Percentiles rank a stretch among this genome's conserved stretches.
These are phyloP conservation scores for Tupiocoris notatus DNA, from an alignment of 2,888 invertebrate genomes.

Conservation along the genomic window DNA sequence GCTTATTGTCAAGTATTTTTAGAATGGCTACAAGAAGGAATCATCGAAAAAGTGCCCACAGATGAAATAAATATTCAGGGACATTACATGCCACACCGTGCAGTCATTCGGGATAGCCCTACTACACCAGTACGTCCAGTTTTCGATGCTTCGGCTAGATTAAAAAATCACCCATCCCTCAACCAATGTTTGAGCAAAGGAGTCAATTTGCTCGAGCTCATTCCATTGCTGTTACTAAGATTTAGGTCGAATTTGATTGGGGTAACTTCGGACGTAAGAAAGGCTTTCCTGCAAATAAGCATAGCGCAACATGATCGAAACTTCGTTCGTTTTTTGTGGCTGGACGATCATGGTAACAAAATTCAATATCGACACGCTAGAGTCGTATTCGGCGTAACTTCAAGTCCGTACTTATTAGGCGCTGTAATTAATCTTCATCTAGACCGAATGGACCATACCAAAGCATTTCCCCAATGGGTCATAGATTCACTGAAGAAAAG, in stretches of 20 bases:
- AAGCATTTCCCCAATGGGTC: not conserved
- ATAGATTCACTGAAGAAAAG: not conserved
- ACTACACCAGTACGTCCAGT: conserved; percentile 4
- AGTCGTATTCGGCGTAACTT: conserved; percentile 42
- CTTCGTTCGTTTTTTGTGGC: conserved; percentile 50
- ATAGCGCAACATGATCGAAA: conserved; percentile 49
- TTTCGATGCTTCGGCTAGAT: conserved; percentile 35
- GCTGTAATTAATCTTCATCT: conserved; percentile 33
- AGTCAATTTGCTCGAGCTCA: conserved; percentile 46
- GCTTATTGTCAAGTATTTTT: not conserved
- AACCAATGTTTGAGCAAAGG: conserved; percentile 50
- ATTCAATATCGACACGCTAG: conserved; percentile 28
- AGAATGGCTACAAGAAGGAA: conserved; percentile 4
- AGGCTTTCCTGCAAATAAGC: conserved; percentile 52
- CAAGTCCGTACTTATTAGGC: conserved; percentile 42
- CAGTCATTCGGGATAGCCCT: conserved; percentile 31
- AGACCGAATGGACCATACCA: not conserved
- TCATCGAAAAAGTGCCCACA: not conserved
- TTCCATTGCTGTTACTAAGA: conserved; percentile 40
- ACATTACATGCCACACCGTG: conserved; percentile 45
- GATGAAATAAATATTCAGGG: not conserved
- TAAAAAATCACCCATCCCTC: conserved; percentile 38
- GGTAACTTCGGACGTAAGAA: conserved; percentile 49
- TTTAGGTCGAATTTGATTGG: conserved; percentile 45
- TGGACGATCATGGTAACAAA: conserved; percentile 5